Base-by-base conservation (phyloP, 2,888 invertebrate genomes). In the Idaea straminata region DNA sequence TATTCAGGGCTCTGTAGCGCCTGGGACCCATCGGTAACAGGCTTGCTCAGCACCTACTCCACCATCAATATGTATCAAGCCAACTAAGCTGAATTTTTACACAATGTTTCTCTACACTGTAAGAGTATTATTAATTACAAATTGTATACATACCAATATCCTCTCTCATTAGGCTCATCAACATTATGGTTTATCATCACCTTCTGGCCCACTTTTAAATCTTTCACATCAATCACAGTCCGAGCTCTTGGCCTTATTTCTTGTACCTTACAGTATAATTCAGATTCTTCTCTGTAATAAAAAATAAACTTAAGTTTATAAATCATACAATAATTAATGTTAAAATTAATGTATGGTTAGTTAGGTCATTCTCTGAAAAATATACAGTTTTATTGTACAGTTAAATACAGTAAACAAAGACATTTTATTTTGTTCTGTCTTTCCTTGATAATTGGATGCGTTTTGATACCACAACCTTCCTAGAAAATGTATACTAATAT, bases 181-280 rank as follows among this genome's bases (percentile, higher is more conserved):
- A 94, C 91, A 79, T 97, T 97, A 78, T 96, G 94, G 84, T 97
- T 97, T 0, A 95, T 91, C 94, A 97, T 94, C 7, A 97, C 94
- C 64, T 80, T 93, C 73, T 95, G 93, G 0, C 95, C 95, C 5
- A 90, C 83, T 74, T 93, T 84, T 35, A 97, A 80, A 63, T 95
- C 91, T 1, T 89, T 82, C 15, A 94, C 78, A 16, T 93, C 82
- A 62, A 96, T 84, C 35, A 87, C 85, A 35, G 83, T 91, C 69
- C 94, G 88, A 0, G 96, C 95, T 73, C 96, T 88, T 0, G 97
- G 97, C 65, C 97, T 91, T 63, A 97, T 93, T 68, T 94, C 92
- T 61, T 93, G 85, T 70, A 94, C 85, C 66, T 87, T 87, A 68
- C 86, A 89, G 69, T 84, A 90, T 15, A 81, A 58, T 5, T 88